Evolutionary conservation across 2,113 vertebrate genomes (phyloP).

Genomic region (Pimephales promelas): DNA sequence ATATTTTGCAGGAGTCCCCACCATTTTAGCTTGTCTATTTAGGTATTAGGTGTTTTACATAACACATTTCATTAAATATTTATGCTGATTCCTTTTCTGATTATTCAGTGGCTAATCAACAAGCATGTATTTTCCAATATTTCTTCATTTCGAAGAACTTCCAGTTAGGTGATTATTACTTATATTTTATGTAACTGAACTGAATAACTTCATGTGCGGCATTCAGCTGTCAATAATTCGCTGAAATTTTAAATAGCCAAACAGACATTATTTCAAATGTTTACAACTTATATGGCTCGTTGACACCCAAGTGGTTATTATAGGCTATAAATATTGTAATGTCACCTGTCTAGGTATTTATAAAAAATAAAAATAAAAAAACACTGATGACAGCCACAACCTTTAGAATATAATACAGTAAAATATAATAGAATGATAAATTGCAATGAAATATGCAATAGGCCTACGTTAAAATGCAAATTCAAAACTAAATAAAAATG

Average conservation of each 20-base stretch:
- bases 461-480: too few relatives aligned
- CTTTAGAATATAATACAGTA: too few relatives aligned
- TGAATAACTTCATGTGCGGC: not conserved
- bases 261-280: not conserved
- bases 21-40: not conserved
- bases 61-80: not conserved
- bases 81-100: not conserved
- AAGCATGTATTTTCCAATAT: not conserved
- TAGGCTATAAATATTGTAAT: too few relatives aligned
- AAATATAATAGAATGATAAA: too few relatives aligned
- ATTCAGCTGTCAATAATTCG: not conserved
- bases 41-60: not conserved
- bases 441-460: too few relatives aligned
- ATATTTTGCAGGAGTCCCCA: constrained; percentile 1
- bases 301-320: not conserved
- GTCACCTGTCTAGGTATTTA: too few relatives aligned
- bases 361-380: too few relatives aligned
- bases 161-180: too few relatives aligned
- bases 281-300: not conserved
- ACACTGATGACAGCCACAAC: too few relatives aligned
- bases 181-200: too few relatives aligned
- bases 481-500: not conserved
- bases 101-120: not conserved
- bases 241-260: not conserved
- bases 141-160: too few relatives aligned